A percentile compares a stretch with the other conserved stretches of the same genome.
Conservation (phyloP, 2,888 invertebrate genomes). For the Orthosia gracilis region DNA sequence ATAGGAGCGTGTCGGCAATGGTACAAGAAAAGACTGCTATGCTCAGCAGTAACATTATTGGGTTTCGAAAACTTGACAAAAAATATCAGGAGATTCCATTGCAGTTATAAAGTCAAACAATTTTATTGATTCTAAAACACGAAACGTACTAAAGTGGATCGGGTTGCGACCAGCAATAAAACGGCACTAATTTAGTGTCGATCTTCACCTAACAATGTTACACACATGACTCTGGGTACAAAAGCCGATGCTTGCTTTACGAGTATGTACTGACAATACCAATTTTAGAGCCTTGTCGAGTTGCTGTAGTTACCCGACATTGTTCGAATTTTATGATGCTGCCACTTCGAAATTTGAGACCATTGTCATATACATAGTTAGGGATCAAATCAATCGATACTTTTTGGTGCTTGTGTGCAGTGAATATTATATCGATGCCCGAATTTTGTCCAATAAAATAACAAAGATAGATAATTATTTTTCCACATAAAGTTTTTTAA, state of each 20-base stretch:
- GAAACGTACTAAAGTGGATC: conserved; percentile 40
- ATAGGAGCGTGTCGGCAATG: no score
- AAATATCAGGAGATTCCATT: neutral
- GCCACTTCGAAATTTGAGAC: conserved; percentile 66
- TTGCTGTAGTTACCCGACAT: conserved; percentile 80
- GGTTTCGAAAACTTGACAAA: neutral
- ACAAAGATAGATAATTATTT: no score
- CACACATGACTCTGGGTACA: conserved; percentile 79
- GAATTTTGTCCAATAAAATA: neutral
- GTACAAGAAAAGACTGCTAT: neutral
- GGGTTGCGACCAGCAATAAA: conserved; percentile 52
- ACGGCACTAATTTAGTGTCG: conserved; percentile 49
- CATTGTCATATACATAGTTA: conserved; percentile 59
- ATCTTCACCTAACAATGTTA: conserved; percentile 79
- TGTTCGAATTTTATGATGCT: conserved; percentile 81
- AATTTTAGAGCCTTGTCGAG: conserved; percentile 83
- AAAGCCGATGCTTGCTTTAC: conserved; percentile 82
- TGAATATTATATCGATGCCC: conserved; percentile 11
- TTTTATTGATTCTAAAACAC: conserved; percentile 49
- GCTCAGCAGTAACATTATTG: neutral
- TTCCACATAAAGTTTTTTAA: no score
- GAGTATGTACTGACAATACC: conserved; percentile 84
- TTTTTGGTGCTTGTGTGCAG: conserved; percentile 12
- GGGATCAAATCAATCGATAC: conserved; percentile 1
- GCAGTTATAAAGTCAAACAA: conserved; percentile 27